These are phyloP conservation scores for Glaucidium brasilianum DNA, from an alignment of 2,113 vertebrate species.

Conservation along the genomic window DNA sequence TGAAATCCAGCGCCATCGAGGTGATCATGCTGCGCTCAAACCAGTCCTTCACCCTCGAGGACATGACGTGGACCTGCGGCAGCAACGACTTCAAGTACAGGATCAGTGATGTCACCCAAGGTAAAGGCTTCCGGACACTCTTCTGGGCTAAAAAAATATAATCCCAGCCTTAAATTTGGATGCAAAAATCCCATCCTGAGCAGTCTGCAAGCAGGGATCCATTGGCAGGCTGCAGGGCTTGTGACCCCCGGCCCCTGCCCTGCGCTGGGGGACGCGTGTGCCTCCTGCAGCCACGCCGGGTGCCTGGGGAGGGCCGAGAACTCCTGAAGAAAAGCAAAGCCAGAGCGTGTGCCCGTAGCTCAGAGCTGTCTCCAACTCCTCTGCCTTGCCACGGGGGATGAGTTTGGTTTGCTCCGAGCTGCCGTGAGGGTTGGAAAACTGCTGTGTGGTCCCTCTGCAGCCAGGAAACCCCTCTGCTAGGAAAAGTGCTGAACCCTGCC, in stretches of 20 bases:
- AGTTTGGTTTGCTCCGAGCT: neutral
- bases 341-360: neutral
- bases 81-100: constrained; percentile 89
- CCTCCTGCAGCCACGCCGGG: neutral
- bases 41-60: constrained; percentile 91
- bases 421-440: neutral
- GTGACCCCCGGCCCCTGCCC: no score
- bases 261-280: accelerated
- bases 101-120: constrained; percentile 88
- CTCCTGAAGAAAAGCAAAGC: neutral
- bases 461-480: neutral
- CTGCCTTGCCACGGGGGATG: neutral
- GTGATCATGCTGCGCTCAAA: constrained; percentile 98
- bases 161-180: neutral
- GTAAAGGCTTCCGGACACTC: constrained; percentile 36
- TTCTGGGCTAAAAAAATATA: accelerated
- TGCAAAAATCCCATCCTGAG: accelerated
- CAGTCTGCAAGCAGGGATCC: neutral
- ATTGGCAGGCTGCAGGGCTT: no score
- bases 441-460: neutral
- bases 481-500: neutral
- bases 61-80: constrained; percentile 96
- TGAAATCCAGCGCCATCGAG: constrained; percentile 97
- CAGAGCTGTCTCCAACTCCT: neutral
- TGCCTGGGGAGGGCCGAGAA: neutral